Base-by-base conservation (phyloP, 2,888 invertebrate species). In the Bellardia bayeri region DNA sequence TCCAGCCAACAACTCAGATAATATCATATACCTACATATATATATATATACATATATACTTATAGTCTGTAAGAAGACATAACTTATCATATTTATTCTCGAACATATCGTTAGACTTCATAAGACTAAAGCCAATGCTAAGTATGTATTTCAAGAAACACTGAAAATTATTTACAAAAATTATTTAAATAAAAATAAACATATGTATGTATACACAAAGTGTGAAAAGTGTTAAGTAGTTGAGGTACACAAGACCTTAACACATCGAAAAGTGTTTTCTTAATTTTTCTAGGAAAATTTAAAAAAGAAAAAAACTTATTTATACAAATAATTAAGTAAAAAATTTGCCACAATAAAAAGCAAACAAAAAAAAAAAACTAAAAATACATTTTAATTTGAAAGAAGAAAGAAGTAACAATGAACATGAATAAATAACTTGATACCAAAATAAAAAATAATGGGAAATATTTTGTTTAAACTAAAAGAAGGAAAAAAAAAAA, bases 351-450 rank as follows among this genome's bases (percentile, higher is more conserved):
- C n/a, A 68, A 79, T 30, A 66, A 68, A 56, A 56, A 66, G 78
- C 78, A 78, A 78, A 30, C 23, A 64, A 16, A 54, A 40, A 8
- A 42, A 45, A 13, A 37, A 71, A 69, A 69, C 49, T 69, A 69
- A 56, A 72, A 72, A 56, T 72, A 56, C 14, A 71, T 51, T 54
- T 40, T 30, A 72, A 33, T 33, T 71, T 37, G 14, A 33, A 69
- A 51, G 23, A 51, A 49, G 14, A 33, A 37, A 63, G 33, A 56
- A 78, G 42, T 49, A 33, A 23, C 5, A 69, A 69, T 79, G 68
- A 79, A 14, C 79, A 69, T 79, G 78, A 79, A 68, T 68, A 40
- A 30, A 51, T 64, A 45, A 78, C 30, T 66, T 54, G 40, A 54
- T 74, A 69, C n/a, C 7, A 51, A 69, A 69, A 37, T 14, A 63